Conservation (phyloP, 2,797 vertebrate species). For the Schizopygopsis pylzovi region DNA sequence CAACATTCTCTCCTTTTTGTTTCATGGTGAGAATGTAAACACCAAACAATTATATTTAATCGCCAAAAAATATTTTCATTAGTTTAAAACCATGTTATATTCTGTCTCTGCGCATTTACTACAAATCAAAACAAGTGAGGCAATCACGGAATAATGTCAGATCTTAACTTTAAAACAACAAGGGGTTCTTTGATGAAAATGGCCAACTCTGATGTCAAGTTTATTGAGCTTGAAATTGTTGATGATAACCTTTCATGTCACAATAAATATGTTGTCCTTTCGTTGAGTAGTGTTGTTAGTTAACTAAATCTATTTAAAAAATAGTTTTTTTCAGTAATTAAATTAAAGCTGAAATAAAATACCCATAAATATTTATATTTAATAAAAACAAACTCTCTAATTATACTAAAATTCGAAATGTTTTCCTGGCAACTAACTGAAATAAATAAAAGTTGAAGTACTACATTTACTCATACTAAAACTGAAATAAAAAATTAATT, state of each 20-base stretch:
- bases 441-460: neutral
- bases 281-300: neutral
- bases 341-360: neutral
- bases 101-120: neutral
- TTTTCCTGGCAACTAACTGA: neutral
- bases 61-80: slow-evolving; percentile 5
- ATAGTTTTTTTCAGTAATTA: neutral
- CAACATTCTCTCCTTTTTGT: slow-evolving; percentile 1
- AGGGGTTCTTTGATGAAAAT: neutral
- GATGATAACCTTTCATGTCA: neutral
- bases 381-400: neutral
- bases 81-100: neutral
- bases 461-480: neutral
- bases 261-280: neutral
- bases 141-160: neutral
- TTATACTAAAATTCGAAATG: neutral
- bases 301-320: neutral
- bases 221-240: neutral
- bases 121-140: slow-evolving; percentile 25
- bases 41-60: neutral
- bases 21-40: neutral
- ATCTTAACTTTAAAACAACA: neutral
- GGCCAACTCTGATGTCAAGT: slow-evolving; percentile 1
- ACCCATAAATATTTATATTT: neutral
- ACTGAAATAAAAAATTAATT: neutral